Conservation (phyloP, 30 jellyfish, hydroid and myxozoan genomes). For the Haliclystus octoradiatus region DNA sequence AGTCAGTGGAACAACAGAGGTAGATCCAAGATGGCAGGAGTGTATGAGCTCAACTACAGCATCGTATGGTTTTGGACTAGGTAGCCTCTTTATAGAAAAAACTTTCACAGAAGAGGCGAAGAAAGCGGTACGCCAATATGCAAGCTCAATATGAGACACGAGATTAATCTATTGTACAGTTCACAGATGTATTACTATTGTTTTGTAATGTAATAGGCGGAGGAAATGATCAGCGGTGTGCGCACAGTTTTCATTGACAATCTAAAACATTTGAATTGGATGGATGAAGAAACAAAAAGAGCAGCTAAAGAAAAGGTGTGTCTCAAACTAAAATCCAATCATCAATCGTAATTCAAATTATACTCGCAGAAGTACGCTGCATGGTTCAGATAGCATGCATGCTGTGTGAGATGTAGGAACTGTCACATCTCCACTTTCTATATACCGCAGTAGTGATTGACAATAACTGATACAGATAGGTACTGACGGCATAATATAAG, state of each 20-base stretch:
- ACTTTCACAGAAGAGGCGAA: slow-evolving; percentile 59
- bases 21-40: slow-evolving; percentile 85
- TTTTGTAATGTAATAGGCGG: slow-evolving; percentile 23
- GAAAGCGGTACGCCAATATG: slow-evolving; percentile 37
- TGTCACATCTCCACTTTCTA: no score
- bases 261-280: slow-evolving; percentile 45
- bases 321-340: no score
- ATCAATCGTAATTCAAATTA: no score
- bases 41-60: slow-evolving; percentile 58
- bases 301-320: slow-evolving; percentile 62
- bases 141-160: neutral
- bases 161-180: neutral
- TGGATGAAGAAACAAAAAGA: slow-evolving; percentile 34
- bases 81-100: slow-evolving; percentile 70
- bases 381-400: no score
- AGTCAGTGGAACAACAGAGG: slow-evolving; percentile 67
- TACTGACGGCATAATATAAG: no score
- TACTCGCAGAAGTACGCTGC: no score
- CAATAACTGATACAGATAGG: no score
- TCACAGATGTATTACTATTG: no score
- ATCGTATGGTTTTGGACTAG: slow-evolving; percentile 63
- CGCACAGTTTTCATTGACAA: slow-evolving; percentile 30
- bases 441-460: no score
- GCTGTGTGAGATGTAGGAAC: no score
- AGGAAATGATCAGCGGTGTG: slow-evolving; percentile 51